phyloP scores from a whole-genome alignment of 2,113 vertebrate species.

The Steatornis caripensis region DNA sequence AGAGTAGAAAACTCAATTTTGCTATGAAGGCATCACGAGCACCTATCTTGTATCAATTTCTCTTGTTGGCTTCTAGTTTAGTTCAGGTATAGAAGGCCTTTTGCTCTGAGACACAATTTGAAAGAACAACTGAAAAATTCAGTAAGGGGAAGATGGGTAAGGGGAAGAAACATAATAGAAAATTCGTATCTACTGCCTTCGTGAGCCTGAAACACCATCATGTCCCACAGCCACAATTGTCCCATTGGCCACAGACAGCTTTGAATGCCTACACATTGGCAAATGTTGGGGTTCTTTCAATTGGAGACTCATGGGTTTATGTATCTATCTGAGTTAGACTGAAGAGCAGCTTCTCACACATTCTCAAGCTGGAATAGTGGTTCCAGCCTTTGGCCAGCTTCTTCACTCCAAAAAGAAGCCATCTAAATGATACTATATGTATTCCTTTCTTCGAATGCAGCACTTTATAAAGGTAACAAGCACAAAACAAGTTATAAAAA shows the following conservation, averaged over 20 bases:
- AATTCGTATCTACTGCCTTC: not conserved
- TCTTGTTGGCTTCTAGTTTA: not conserved
- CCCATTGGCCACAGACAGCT: not conserved
- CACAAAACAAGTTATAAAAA: not conserved
- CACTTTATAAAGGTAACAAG: not conserved
- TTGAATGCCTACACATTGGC: not conserved
- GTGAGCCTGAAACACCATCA: not conserved
- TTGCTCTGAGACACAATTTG: not conserved
- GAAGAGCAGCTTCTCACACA: not conserved
- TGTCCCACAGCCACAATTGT: not conserved
- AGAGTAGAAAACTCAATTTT: not conserved
- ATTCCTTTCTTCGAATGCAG: not conserved
- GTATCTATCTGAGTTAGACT: not conserved
- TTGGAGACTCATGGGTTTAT: not conserved
- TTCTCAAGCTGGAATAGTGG: not conserved
- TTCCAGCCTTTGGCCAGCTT: not conserved
- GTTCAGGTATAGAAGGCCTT: not conserved
- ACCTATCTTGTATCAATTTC: not conserved
- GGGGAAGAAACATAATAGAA: not conserved
- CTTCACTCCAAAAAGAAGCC: not conserved
- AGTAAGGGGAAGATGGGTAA: not conserved
- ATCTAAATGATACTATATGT: not conserved
- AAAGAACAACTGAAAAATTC: not conserved
- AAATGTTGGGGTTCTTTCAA: not conserved
- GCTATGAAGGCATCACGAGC: not conserved